Base-by-base conservation (phyloP, 1,140 invertebrate genomes). In the Hylyphantes graminicola region DNA sequence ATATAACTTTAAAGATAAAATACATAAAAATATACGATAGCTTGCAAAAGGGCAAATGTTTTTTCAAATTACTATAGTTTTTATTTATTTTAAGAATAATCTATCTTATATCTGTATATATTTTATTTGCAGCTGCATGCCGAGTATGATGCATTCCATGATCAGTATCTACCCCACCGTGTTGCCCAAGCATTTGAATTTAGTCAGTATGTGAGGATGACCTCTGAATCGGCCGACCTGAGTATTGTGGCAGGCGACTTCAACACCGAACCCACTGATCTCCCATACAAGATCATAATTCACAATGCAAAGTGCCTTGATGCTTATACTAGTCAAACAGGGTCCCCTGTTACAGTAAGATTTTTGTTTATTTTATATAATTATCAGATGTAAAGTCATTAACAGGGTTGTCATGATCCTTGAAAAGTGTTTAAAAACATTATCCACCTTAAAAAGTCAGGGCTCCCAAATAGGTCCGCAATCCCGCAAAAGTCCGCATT, bases 161-260 rank as follows among this genome's bases (percentile, higher is more conserved):
- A 98, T 89, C 95, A 97, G 87, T 99, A 98, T 89, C 90, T 93
- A 86, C 94, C 95, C 61, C 97, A 98, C 89, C 91, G 97, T 88
- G 92, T 97, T 7, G 91, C 96, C 48, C 97, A 99, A 92, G 95
- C 96, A 15, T 97, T 97, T 90, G 96, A 98, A 88, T 95, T 96
- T 74, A 95, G 96, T 78, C 96, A 98, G 91, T 97, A 99, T 89
- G 94, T 99, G 57, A 93, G 94, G 86, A 91, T 95, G 85, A 98
- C 96, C 0, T 93, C 94, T 67, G 91, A 92, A 10, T 90, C 92
- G 85, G 94, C 94, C 65, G 95, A 98, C 91, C 90, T 96, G 13
- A 93, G 94, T 19, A 93, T 99, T 87, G 90, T 98, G 76, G 96
- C 94, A 55, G 97, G 97, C 9, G 97, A 99, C 91, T 93, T 98